These are phyloP conservation scores for Conopomorpha cramerella DNA, from an alignment of 1,140 invertebrate genomes.

Conservation along the genomic window DNA sequence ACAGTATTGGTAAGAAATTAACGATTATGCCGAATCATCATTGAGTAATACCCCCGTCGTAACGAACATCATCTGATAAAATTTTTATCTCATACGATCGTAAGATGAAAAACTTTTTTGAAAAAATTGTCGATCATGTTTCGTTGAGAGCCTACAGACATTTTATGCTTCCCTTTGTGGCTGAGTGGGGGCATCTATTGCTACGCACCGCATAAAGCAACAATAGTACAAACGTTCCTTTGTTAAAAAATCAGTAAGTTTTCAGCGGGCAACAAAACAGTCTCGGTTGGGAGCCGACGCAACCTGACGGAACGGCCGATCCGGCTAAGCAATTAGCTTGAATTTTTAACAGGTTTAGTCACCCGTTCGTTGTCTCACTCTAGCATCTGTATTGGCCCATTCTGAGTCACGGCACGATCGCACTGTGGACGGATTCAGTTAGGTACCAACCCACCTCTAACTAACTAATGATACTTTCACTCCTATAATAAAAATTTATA, in stretches of 20 bases:
- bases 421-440: neutral
- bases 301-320: neutral
- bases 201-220: neutral
- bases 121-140: too few species aligned
- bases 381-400: too few species aligned
- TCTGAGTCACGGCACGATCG: slow-evolving; percentile 26
- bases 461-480: neutral
- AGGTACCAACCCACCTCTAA: neutral
- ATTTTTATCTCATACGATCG: too few species aligned
- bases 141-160: too few species aligned
- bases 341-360: slow-evolving; percentile 48
- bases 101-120: too few species aligned
- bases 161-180: too few species aligned
- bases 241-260: neutral
- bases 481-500: neutral
- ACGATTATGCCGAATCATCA: neutral
- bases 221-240: neutral
- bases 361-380: slow-evolving; percentile 24
- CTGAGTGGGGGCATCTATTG: too few species aligned
- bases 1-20: neutral
- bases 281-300: neutral
- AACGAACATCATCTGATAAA: neutral
- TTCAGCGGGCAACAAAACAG: neutral
- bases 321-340: slow-evolving; percentile 26
- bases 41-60: neutral